Base-by-base conservation (phyloP, 2,113 vertebrate species). In the Girardinichthys multiradiatus region DNA sequence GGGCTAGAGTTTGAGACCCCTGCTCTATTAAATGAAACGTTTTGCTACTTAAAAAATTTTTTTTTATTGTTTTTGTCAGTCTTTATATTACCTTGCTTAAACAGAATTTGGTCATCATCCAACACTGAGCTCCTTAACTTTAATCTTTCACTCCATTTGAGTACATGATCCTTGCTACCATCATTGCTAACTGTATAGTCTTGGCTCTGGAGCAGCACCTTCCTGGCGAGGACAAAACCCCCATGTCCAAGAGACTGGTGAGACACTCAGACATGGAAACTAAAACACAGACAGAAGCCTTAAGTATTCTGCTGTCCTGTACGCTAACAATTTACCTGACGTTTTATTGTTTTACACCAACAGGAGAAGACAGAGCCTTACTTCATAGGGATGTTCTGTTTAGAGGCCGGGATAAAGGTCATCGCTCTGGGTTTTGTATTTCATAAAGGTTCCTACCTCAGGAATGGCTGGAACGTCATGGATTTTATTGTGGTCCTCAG, bases 381-480 rank as follows among this genome's bases (percentile, higher is more conserved):
- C 93, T 99, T 99, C 92, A 99, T 99, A 12, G 98, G 97, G 70
- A 99, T 99, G 92, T 99, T 99, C 93, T 99, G 98, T 88, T 96
- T 99, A 0, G 98, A 99, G 92, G 97, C 98, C 45, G 98, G 97
- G 61, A 99, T 99, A 90, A 99, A 99, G 92, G 95, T 99, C 0
- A 96, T 99, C 69, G 98, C 98, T 35, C 89, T 99, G 85, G 98
- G 98, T 19, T 98, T 99, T 0, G 97, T 97, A 62, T 98, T 99
- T 92, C 98, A 99, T 88, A 99, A 98, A 93, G 98, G 98, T 58
- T 99, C 98, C 0, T 99, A 99, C 91, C 95, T 99, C 79, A 95
- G 98, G 74, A 99, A 98, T 0, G 98, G 98, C 75, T 99, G 98
- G 98, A 99, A 99, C 4, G 95, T 99, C 87, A 99, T 99, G 98